Base-by-base conservation (phyloP, 1,140 invertebrate genomes). In the Leptonema lineaticorne region DNA sequence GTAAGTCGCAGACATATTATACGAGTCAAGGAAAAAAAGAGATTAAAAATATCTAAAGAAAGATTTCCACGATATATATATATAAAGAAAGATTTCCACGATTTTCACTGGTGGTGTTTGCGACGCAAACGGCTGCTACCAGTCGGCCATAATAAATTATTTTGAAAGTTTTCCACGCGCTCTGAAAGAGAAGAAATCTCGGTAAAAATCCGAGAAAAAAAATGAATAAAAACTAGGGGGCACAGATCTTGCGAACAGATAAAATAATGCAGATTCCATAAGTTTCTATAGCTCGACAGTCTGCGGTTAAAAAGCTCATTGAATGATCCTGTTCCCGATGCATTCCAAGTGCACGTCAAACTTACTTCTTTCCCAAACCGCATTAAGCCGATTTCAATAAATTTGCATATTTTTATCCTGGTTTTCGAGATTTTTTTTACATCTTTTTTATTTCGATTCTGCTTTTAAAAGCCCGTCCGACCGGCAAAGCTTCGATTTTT, bases 361-460 rank as follows among this genome's bases (percentile, higher is more conserved):
- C 28, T 64, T 26, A 53, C 60, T 48, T 63, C 26, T 45, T 20
- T 22, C 46, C 30, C 29, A n/a, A 30, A 18, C 64, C 60, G 66
- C 66, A 60, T 60, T 59, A 45, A 37, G 37, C 33, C 14, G 56
- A 65, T 69, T 69, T 65, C 62, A 69, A 69, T 69, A 69, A 69
- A 69, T 69, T 63, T 69, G 68, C 68, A 69, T 69, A 65, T 56
- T 65, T 69, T 69, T 65, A 60, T 16, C 33, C 14, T 27, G 14
- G 67, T 22, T 59, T 53, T 37, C n/a, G n/a, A 8, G n/a, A n/a
- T n/a, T n/a, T n/a, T n/a, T n/a, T n/a, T n/a, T n/a, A n/a, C n/a
- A n/a, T n/a, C n/a, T n/a, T n/a, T n/a, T n/a, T n/a, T n/a, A n/a
- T n/a, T n/a, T n/a, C n/a, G n/a, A n/a, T n/a, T n/a, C n/a, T n/a